A percentile compares a stretch with the other conserved stretches of the same genome.
These are phyloP conservation scores for Eubasilissa splendida DNA, from an alignment of 2,888 invertebrate genomes.

Conservation along the genomic window DNA sequence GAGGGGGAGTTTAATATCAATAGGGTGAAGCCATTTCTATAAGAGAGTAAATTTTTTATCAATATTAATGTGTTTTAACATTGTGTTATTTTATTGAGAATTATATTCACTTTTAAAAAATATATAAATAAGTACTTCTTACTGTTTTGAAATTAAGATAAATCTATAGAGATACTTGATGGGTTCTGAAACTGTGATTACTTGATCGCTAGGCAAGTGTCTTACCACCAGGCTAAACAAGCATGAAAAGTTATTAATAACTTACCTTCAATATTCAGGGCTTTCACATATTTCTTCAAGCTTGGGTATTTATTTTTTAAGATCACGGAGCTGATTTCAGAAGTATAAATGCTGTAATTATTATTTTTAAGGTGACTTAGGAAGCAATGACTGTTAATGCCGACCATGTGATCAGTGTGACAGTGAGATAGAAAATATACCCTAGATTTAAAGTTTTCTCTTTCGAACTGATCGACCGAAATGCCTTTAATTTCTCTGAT, in stretches of 20 bases:
- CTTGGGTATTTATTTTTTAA: slow-evolving; percentile 59
- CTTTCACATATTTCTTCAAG: slow-evolving; percentile 55
- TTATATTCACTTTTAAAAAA: too few relatives aligned
- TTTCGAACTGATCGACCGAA: slow-evolving; percentile 70
- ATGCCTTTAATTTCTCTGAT: slow-evolving; percentile 72
- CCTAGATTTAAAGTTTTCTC: slow-evolving; percentile 66
- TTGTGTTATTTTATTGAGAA: too few relatives aligned
- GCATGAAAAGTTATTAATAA: not conserved
- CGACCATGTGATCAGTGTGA: slow-evolving; percentile 73
- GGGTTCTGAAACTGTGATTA: too few relatives aligned
- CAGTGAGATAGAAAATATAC: slow-evolving; percentile 74
- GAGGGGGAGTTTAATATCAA: too few relatives aligned
- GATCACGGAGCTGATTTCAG: slow-evolving; percentile 59
- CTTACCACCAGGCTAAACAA: too few relatives aligned
- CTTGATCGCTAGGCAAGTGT: too few relatives aligned
- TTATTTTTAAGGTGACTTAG: slow-evolving; percentile 60
- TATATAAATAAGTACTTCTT: too few relatives aligned
- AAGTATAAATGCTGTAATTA: slow-evolving; percentile 42
- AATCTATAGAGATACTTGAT: too few relatives aligned
- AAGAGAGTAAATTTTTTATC: too few relatives aligned
- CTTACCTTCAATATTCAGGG: slow-evolving; percentile 60
- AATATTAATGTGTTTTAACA: too few relatives aligned
- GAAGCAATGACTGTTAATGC: slow-evolving; percentile 64
- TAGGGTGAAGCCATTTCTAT: too few relatives aligned
- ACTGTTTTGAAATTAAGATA: too few relatives aligned